Conservation (phyloP, 1,140 invertebrate genomes). For the Calliopsis andreniformis region DNA sequence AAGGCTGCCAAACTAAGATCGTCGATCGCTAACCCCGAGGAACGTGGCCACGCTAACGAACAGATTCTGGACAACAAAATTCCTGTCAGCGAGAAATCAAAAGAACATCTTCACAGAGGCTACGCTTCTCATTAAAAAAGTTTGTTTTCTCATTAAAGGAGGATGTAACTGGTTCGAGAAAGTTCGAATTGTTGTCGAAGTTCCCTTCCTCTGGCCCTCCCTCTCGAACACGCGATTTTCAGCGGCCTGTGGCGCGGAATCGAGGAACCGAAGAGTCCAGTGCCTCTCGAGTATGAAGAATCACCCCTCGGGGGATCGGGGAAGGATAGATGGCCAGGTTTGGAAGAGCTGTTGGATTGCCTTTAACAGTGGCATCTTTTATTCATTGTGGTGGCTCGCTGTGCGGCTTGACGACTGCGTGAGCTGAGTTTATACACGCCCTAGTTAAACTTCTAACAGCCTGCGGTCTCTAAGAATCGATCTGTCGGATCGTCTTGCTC, state of each 20-base stretch:
- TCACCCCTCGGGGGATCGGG: slow-evolving; percentile 35
- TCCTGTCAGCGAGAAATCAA: slow-evolving; percentile 3
- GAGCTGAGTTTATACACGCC: slow-evolving; percentile 74
- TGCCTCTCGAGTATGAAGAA: slow-evolving; percentile 56
- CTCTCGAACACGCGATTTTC: slow-evolving; percentile 24
- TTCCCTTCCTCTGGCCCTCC: not conserved
- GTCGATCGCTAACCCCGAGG: not conserved
- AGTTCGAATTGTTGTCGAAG: slow-evolving; percentile 40
- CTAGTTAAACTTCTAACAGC: slow-evolving; percentile 75
- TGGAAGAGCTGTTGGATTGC: slow-evolving; percentile 62
- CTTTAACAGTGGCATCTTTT: slow-evolving; percentile 74
- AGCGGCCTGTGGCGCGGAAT: not conserved
- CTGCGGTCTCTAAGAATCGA: slow-evolving; percentile 71
- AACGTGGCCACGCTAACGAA: slow-evolving; percentile 3
- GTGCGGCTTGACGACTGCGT: slow-evolving; percentile 74
- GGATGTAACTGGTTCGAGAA: slow-evolving; percentile 44
- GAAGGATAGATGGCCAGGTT: slow-evolving; percentile 52
- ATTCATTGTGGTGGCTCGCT: slow-evolving; percentile 71
- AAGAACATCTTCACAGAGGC: slow-evolving; percentile 11
- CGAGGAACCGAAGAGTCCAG: slow-evolving; percentile 37
- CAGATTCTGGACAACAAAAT: slow-evolving; percentile 20
- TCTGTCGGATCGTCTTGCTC: slow-evolving; percentile 64
- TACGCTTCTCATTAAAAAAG: slow-evolving; percentile 48
- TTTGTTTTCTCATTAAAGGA: slow-evolving; percentile 46
- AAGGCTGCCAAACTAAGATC: too few species aligned